Base-by-base conservation (phyloP, 1,140 invertebrate genomes). In the Habropoda laboriosa region DNA sequence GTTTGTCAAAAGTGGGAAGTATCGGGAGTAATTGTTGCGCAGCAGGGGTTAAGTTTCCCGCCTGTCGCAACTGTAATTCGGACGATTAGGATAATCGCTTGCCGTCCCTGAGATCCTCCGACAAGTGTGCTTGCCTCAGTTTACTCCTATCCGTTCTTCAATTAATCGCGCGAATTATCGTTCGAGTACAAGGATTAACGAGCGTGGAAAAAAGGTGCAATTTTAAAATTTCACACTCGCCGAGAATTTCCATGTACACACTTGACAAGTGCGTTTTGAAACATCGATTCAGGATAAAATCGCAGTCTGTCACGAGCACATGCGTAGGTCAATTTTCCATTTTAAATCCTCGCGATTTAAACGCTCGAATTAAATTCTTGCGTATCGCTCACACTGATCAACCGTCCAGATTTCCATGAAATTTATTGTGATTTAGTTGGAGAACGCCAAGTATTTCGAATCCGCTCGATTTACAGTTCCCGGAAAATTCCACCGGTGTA, bases 51-150 rank as follows among this genome's bases (percentile, higher is more conserved):
- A n/a, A n/a, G n/a, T n/a, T n/a, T n/a, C n/a, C n/a, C n/a, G n/a
- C n/a, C n/a, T n/a, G n/a, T 42, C 57, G 40, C 40, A n/a, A 27
- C 40, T 16, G 16, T 8, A 70, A 58, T 70, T 70, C 24, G n/a
- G 21, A 47, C n/a, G 49, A 58, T 58, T 77, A 38, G 24, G 30
- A 70, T 70, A 77, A 77, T 77, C 58, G 42, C 70, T 53, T 76
- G 38, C 21, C 35, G 73, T 35, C 24, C 32, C 42, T 3, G 10
- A 18, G 64, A 70, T 67, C 30, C 45, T 67, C 42, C 21, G 42
- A 24, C 7, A 24, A n/a, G 38, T 12, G 7, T 21, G 32, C 47
- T 55, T 40, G n/a, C 24, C 5, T 32, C 61, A 6, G 16, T 42
- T 30, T 67, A 32, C 21, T 13, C 51, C 18, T 64, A 16, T 32